Evolutionary conservation across 53 echinoderm and acorn worm species (phyloP).

Genomic region (Astropecten irregularis): DNA sequence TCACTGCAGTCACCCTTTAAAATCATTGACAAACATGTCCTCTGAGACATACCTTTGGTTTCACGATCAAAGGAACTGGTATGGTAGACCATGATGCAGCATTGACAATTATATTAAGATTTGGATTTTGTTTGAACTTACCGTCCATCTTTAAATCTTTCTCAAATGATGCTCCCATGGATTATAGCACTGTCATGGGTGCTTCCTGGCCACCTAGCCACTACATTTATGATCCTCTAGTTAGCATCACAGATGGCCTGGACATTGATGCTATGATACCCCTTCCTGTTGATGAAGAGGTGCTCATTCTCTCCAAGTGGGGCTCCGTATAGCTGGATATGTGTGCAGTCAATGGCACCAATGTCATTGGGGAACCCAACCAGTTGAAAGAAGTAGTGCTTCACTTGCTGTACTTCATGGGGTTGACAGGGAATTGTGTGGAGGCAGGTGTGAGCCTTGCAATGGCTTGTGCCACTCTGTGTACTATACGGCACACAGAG

Average conservation of each 20-base stretch:
- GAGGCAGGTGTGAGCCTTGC: background rate
- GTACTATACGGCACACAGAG: background rate
- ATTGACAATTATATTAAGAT: no score
- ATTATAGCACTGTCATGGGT: constrained; percentile 26
- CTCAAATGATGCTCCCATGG: background rate
- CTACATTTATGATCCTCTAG: constrained; percentile 32
- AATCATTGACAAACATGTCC: no score
- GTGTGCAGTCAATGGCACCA: constrained; percentile 11
- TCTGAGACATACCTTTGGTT: no score
- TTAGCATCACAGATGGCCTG: constrained; percentile 23
- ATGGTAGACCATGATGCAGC: no score
- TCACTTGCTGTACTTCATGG: background rate
- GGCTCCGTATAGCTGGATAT: background rate
- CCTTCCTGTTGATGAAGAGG: constrained; percentile 23
- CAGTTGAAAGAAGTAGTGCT: background rate
- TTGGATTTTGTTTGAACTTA: no score
- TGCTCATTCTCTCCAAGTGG: constrained; percentile 1
- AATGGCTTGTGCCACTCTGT: background rate
- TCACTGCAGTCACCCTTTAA: no score
- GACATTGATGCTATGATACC: constrained; percentile 24
- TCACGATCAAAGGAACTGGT: no score
- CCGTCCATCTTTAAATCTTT: background rate
- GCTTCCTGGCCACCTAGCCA: constrained; percentile 36
- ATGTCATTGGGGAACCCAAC: constrained; percentile 3
- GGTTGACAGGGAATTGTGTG: background rate